phyloP scores from a whole-genome alignment of 2,888 invertebrate genomes.

The Agrenia bidenticulata region DNA sequence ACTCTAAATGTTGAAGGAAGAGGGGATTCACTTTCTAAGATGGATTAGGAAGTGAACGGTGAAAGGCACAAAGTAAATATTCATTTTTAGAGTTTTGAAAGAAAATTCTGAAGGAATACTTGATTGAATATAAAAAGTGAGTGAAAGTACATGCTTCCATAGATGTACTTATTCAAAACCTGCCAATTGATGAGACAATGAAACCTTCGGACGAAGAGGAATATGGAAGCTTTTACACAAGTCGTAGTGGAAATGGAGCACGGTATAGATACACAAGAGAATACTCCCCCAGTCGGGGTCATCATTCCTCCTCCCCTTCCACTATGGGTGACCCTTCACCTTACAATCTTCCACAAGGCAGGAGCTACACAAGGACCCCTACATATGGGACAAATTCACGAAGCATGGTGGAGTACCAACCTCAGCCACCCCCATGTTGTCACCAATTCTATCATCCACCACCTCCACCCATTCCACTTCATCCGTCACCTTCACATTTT shows the following conservation, averaged over 20 bases:
- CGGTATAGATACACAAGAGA: slow-evolving; percentile 49
- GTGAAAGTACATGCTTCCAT: slow-evolving; percentile 11
- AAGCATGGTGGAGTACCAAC: slow-evolving; percentile 47
- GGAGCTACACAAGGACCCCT: slow-evolving; percentile 46
- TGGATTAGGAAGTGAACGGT: too few species aligned
- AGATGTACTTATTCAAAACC: slow-evolving; percentile 12
- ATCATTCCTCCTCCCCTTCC: slow-evolving; percentile 38
- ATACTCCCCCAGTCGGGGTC: slow-evolving; percentile 52
- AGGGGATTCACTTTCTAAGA: too few species aligned
- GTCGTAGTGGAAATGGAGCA: slow-evolving; percentile 38
- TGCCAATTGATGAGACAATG: slow-evolving; percentile 26
- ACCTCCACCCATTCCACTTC: slow-evolving; percentile 48
- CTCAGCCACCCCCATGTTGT: slow-evolving; percentile 51
- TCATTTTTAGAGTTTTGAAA: too few species aligned
- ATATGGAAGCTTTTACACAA: slow-evolving; percentile 51
- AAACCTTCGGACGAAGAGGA: slow-evolving; percentile 53
- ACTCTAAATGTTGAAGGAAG: too few species aligned
- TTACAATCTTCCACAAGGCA: slow-evolving; percentile 44
- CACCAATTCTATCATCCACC: slow-evolving; percentile 52
- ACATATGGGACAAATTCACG: slow-evolving; percentile 45
- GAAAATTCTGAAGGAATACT: too few species aligned
- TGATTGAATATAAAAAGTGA: not conserved
- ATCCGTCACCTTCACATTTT: slow-evolving; percentile 51
- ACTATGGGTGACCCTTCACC: slow-evolving; percentile 40
- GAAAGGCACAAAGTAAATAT: too few species aligned